Evolutionary conservation across 2,888 invertebrate genomes (phyloP), one percentile per base, ranked within the genome.

Genomic region (Keiferia lycopersicella): DNA sequence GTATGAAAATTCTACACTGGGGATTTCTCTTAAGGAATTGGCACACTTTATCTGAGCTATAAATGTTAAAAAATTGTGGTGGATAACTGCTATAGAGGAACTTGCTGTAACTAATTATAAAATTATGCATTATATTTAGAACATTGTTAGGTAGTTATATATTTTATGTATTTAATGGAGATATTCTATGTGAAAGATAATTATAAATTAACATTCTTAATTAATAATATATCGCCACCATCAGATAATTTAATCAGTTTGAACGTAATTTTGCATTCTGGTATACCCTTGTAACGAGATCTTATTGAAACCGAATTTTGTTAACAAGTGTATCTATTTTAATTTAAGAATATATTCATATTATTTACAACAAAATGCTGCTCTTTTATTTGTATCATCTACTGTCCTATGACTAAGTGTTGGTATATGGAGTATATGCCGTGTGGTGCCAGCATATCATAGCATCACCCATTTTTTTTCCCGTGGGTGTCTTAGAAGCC

Each of bases 291-390:
- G 69, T 79, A 77, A 77, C 67, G 64, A 65, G 64, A 68, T 70
- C 65, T 74, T 77, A 75, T 73, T 80, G 75, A 81, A 85, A 79
- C 81, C 79, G 81, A 82, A 81, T 83, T 82, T 80, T 71, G 76
- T 79, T 82, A 82, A 84, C 78, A 77, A 68, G 68, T 84, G 82
- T 86, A 86, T 84, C 74, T 79, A 79, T 81, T 83, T 74, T 83
- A 68, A 74, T 79, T 82, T 84, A 84, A 83, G 80, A 87, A 82
- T 87, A 87, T 86, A 77, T 76, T 83, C 82, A 77, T 76, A 76
- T 82, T 83, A 85, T 85, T 84, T 81, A 82, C 74, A 77, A 68
- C 30, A 26, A 22, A 12, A 2, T 16, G 26, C 7, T 20, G 26
- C 7, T 20, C 20, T 51, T 60, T 58, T 11, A 39, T 39, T 39